Evolutionary conservation across 30 jellyfish, hydroid and myxozoan species (phyloP).

Genomic region (Nemopilema nomurai): DNA sequence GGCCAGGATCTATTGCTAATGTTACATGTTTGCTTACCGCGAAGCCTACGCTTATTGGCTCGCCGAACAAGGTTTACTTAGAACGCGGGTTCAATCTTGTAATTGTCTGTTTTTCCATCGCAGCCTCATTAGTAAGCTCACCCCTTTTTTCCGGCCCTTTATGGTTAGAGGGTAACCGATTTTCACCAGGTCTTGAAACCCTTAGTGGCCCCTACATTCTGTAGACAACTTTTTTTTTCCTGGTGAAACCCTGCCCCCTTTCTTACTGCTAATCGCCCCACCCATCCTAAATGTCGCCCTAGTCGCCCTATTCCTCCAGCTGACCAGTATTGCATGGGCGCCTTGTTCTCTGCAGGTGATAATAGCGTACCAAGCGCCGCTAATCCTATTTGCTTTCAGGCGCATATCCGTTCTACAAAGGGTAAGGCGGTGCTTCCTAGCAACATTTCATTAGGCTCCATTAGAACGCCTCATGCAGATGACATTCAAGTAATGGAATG

Average conservation of each 20-base stretch:
- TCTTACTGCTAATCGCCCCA: background rate
- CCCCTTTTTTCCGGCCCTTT: conserved; percentile 26
- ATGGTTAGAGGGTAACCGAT: conserved; percentile 46
- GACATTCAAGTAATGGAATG: too few relatives aligned
- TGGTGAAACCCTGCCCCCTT: conserved; percentile 20
- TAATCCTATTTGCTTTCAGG: background rate
- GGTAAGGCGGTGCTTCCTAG: background rate
- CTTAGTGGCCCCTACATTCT: conserved; percentile 30
- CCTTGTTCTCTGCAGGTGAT: background rate
- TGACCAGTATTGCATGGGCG: background rate
- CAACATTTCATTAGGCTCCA: too few relatives aligned
- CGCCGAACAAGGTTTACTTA: background rate
- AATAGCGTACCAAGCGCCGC: background rate
- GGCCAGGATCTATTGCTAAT: conserved; percentile 41
- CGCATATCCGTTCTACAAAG: background rate
- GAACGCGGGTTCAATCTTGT: conserved; percentile 28
- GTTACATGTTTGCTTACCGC: conserved; percentile 48
- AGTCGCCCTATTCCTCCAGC: conserved; percentile 47
- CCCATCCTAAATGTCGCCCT: conserved; percentile 14
- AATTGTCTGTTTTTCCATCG: conserved; percentile 4
- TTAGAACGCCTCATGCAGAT: too few relatives aligned
- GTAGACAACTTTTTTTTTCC: background rate
- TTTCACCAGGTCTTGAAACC: conserved; percentile 42
- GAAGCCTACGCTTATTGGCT: background rate
- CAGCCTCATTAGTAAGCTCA: conserved; percentile 6